Evolutionary conservation across 1,140 invertebrate genomes (phyloP), one percentile per base, ranked within the genome.

Genomic region (Frieseomelitta varia): DNA sequence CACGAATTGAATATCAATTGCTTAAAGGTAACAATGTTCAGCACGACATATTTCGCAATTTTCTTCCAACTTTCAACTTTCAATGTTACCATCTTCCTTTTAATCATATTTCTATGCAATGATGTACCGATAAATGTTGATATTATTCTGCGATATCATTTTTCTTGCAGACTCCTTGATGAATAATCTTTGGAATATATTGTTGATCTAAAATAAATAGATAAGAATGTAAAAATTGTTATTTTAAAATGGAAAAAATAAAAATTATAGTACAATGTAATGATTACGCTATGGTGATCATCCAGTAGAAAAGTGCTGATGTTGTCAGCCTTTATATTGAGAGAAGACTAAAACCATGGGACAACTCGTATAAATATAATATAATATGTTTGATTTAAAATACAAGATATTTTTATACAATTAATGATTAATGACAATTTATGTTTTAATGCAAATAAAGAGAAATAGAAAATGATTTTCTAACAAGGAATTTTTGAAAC

Each of bases 51-150:
- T 75, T 63, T 47, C 55, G 21, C 61, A 68, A 77, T 34, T 68
- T 47, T 47, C 39, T 47, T 47, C 39, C 39, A 47, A 51, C 27
- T 76, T 82, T 56, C 51, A 56, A 53, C 47, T 61, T 81, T 81
- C 51, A n/a, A 30, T 27, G 55, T n/a, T 34, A n/a, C 21, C 39
- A 76, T 74, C 30, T 34, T 63, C 30, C 47, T 27, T 30, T 55
- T 39, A 34, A 34, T 14, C 27, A 19, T 51, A 39, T 19, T 34
- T 24, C 8, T 53, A 17, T 24, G 17, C 4, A n/a, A 3, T 15
- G 24, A n/a, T 30, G n/a, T 19, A 24, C 2, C 8, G 27, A 21
- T 21, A 11, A 4, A 34, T 61, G 24, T 61, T n/a, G 58, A 24
- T 61, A 61, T 12, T n/a, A 61, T n/a, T 61, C 24, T 12, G 14